Base-by-base conservation (phyloP, 2,888 invertebrate genomes). In the Eristalis tenax region DNA sequence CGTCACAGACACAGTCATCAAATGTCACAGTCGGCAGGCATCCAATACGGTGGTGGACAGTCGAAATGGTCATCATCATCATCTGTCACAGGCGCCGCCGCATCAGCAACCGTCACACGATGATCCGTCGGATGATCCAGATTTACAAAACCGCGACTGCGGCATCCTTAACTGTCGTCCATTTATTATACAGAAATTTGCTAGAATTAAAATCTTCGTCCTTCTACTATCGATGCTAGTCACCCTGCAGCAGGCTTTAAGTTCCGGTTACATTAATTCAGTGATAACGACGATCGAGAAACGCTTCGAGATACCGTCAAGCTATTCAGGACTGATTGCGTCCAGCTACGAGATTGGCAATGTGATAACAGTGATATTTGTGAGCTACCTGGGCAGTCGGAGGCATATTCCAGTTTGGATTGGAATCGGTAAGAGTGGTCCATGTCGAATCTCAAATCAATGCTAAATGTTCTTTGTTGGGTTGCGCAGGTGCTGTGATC, bases 201-300 rank as follows among this genome's bases (percentile, higher is more conserved):
- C 98, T 92, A 96, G 97, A 93, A 98, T 98, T 92, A 97, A 97
- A 96, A 96, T 97, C 92, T 98, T 98, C 93, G 97, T 98, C 92
- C 95, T 97, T 93, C 95, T 98, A 91, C 95, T 98, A 90, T 97
- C 97, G 92, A 95, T 97, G 94, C 95, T 98, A 92, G 98, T 98
- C 91, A 98, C 97, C 90, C 94, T 98, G 89, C 98, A 98, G 92
- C 98, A 98, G 93, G 97, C 97, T 26, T 94, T 98, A 89, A 97
- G 97, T 93, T 98, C 97, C 87, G 98, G 98, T 89, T 98, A 98
- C 93, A 97, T 97, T 90, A 98, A 98, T 94, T 97, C 97, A 93
- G 98, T 99, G 93, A 98, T 99, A 93, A 98, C 98, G 89, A 99
- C 98, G 78, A 98, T 99, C 91, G 98, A 99, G 94, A 98, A 98